Evolutionary conservation across 2,113 vertebrate species (phyloP).

Genomic region (Ictalurus furcatus): DNA sequence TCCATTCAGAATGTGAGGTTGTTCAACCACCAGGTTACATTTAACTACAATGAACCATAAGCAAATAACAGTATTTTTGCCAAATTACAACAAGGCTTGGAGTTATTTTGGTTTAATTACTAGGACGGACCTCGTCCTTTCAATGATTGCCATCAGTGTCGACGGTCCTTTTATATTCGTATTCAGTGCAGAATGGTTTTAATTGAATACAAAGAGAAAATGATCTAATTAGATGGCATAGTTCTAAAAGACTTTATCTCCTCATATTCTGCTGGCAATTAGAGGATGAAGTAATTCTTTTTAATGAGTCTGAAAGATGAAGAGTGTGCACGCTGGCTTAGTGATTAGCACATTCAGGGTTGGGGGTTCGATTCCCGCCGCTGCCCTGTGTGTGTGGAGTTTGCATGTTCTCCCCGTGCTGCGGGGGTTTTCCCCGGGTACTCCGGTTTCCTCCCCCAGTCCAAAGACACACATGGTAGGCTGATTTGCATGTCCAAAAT

Average conservation of each 20-base stretch:
- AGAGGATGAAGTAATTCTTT: conserved; percentile 26
- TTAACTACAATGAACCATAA: background rate
- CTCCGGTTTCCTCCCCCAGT: too few relatives aligned
- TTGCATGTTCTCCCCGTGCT: too few relatives aligned
- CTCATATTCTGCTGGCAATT: conserved; percentile 50
- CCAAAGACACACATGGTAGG: too few relatives aligned
- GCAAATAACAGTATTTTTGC: conserved; percentile 3
- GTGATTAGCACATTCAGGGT: too few relatives aligned
- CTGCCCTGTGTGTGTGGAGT: too few relatives aligned
- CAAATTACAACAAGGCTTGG: background rate
- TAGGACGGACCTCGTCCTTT: conserved; percentile 8
- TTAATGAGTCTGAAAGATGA: conserved; percentile 28
- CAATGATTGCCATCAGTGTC: conserved; percentile 44
- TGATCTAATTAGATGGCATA: conserved; percentile 51
- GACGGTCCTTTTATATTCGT: conserved; percentile 36
- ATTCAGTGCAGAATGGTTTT: conserved; percentile 40
- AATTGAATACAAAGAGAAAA: conserved; percentile 48
- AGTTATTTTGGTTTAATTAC: conserved; percentile 32
- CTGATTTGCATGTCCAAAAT: too few relatives aligned
- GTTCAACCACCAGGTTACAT: background rate
- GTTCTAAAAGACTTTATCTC: conserved; percentile 33
- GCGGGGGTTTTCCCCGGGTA: too few relatives aligned
- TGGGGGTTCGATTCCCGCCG: too few relatives aligned
- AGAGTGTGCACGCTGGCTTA: background rate
- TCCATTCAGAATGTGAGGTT: background rate